Evolutionary conservation across 2,888 invertebrate species (phyloP).

Genomic region (Limnephilus lunatus): DNA sequence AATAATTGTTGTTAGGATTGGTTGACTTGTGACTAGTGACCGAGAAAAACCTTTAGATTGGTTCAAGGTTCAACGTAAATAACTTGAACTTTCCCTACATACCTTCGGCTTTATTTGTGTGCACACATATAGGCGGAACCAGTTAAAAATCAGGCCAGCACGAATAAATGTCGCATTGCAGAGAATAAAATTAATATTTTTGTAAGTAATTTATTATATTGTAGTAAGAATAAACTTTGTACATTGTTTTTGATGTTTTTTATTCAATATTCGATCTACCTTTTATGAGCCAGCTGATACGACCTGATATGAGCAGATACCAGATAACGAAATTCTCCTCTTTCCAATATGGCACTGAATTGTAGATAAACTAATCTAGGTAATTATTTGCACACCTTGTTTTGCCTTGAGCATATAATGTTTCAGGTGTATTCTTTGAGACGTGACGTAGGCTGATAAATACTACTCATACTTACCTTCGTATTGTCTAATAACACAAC

Average conservation of each 20-base stretch:
- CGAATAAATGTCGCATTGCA: constrained; percentile 18
- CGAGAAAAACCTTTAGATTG: constrained; percentile 28
- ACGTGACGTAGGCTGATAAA: neutral
- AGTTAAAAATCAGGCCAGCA: constrained; percentile 37
- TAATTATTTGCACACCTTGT: constrained; percentile 41
- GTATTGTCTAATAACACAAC: neutral
- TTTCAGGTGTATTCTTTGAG: constrained; percentile 27
- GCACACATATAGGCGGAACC: neutral
- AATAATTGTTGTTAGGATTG: neutral
- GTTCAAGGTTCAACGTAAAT: constrained; percentile 44
- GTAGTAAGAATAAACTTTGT: constrained; percentile 61
- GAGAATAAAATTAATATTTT: constrained; percentile 50
- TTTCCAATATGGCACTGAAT: constrained; percentile 48
- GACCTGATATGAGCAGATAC: neutral
- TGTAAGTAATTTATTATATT: constrained; percentile 58
- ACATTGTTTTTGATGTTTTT: constrained; percentile 59
- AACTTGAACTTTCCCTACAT: constrained; percentile 36
- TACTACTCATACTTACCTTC: neutral
- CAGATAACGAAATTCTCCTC: constrained; percentile 36
- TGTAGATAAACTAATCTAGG: constrained; percentile 35
- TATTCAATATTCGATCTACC: constrained; percentile 26
- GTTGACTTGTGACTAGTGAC: neutral
- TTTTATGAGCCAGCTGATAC: constrained; percentile 17
- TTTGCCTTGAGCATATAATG: constrained; percentile 16
- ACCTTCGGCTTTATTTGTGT: neutral